Evolutionary conservation across 2,113 vertebrate species (phyloP).

Genomic region (Jacana jacana): DNA sequence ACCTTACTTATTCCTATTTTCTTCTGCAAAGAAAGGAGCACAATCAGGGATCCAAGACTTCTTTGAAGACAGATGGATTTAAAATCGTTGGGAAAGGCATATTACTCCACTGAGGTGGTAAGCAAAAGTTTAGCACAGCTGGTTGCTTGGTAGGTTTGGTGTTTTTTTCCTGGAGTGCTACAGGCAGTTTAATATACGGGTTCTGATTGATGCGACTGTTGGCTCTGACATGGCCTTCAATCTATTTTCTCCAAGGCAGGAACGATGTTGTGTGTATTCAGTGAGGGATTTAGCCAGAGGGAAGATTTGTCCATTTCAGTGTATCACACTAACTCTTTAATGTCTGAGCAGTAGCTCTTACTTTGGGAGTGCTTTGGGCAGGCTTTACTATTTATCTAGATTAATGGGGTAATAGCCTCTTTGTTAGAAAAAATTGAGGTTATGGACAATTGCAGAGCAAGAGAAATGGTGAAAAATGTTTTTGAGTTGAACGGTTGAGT

Average conservation of each 20-base stretch:
- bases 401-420: not conserved
- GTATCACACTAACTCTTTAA: not conserved
- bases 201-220: not conserved
- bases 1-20: not conserved
- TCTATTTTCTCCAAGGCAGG: not conserved
- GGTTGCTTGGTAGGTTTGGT: not conserved
- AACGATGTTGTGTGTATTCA: not conserved
- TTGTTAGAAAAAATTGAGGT: not conserved
- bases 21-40: not conserved
- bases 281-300: not conserved
- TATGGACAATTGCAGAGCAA: not conserved
- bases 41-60: not conserved
- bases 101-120: not conserved
- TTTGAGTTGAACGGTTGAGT: not conserved
- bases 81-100: not conserved
- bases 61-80: not conserved
- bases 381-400: not conserved
- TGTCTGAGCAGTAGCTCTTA: not conserved
- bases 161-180: not conserved
- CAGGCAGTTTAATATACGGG: not conserved
- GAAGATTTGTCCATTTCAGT: not conserved
- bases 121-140: not conserved
- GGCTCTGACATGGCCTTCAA: not conserved
- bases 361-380: not conserved
- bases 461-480: not conserved